phyloP scores from a whole-genome alignment of 1,140 invertebrate species.

The Neotoxoptera formosana region DNA sequence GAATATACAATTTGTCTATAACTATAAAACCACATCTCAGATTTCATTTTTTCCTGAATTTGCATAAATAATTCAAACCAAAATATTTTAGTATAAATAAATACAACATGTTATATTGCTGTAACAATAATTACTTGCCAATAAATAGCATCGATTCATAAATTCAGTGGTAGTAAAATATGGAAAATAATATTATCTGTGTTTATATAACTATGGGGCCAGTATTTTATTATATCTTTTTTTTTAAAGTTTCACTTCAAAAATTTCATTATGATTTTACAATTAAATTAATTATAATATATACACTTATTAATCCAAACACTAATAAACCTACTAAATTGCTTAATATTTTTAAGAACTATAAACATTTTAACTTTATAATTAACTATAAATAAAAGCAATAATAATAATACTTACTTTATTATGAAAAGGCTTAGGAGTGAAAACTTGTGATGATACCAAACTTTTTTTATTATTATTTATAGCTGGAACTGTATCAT shows the following conservation, averaged over 20 bases:
- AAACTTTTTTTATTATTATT: not conserved
- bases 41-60: not conserved
- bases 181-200: not conserved
- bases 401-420: conserved; percentile 4
- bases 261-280: not conserved
- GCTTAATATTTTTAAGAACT: not conserved
- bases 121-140: not conserved
- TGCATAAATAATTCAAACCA: not conserved
- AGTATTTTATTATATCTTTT: not conserved
- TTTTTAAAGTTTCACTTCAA: not conserved
- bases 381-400: not conserved
- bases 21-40: not conserved
- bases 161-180: not conserved
- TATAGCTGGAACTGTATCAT: not conserved
- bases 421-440: not conserved
- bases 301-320: not conserved
- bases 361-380: not conserved
- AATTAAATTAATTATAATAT: not conserved
- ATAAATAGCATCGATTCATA: no score
- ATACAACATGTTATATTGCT: not conserved
- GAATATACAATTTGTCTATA: no score
- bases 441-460: not conserved
- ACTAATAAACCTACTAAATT: not conserved
- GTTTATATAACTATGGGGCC: not conserved
- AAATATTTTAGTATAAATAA: not conserved